Evolutionary conservation across 1,140 invertebrate genomes (phyloP).

Genomic region (Lepidurus packardi): DNA sequence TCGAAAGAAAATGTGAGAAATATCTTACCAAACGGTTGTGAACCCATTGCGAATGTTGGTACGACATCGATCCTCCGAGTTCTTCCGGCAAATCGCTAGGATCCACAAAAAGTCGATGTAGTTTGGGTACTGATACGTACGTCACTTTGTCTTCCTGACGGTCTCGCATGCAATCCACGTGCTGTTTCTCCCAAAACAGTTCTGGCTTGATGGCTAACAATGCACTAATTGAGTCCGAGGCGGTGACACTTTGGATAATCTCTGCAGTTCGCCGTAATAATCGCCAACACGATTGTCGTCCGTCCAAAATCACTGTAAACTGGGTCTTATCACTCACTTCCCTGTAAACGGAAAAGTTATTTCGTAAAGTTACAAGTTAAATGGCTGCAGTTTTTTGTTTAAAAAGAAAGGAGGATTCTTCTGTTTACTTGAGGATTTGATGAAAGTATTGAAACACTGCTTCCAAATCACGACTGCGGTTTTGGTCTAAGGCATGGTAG

Average conservation of each 20-base stretch:
- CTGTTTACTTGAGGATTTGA: conserved; percentile 55
- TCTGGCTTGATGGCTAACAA: conserved; percentile 61
- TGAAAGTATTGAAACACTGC: conserved; percentile 54
- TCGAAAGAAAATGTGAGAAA: conserved; percentile 19
- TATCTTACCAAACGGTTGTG: conserved; percentile 67
- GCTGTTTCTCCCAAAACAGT: conserved; percentile 65
- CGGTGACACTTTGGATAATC: conserved; percentile 47
- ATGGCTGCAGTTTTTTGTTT: neutral
- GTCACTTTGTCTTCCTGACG: conserved; percentile 59
- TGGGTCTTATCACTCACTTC: conserved; percentile 44
- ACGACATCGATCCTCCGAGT: conserved; percentile 66
- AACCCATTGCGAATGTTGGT: conserved; percentile 76
- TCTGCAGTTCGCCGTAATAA: conserved; percentile 56
- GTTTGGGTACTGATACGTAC: conserved; percentile 53
- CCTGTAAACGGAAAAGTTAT: conserved; percentile 43
- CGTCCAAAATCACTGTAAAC: conserved; percentile 60
- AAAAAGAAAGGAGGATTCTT: neutral
- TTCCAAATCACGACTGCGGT: conserved; percentile 43
- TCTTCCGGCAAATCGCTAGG: conserved; percentile 68
- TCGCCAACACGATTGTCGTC: conserved; percentile 57
- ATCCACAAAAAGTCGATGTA: conserved; percentile 62
- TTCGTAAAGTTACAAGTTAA: conserved; percentile 27
- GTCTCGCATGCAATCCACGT: conserved; percentile 59
- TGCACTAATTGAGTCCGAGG: conserved; percentile 50
- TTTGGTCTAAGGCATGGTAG: conserved; percentile 9